phyloP scores from a whole-genome alignment of 2,797 vertebrate species.

The Acestrorhynchus altus region DNA sequence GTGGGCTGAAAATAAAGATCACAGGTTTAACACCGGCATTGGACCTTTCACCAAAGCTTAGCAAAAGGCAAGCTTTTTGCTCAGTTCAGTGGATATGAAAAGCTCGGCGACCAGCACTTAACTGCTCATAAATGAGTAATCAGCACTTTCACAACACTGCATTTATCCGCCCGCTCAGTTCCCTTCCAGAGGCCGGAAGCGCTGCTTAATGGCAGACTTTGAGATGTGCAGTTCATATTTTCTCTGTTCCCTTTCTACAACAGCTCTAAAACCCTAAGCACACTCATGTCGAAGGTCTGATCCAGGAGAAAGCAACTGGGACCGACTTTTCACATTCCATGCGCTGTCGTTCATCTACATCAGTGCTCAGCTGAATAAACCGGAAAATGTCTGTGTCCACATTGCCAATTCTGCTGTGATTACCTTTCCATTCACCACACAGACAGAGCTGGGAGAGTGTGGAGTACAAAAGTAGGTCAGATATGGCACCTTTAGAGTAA shows the following conservation, averaged over 20 bases:
- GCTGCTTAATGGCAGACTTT: not conserved
- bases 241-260: not conserved
- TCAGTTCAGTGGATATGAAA: slow-evolving; percentile 18
- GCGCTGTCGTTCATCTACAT: not conserved
- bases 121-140: slow-evolving; percentile 35
- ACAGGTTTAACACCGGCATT: not conserved
- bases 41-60: not conserved
- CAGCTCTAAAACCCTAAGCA: not conserved
- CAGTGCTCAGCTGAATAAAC: not conserved
- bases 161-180: not conserved
- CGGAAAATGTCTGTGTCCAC: not conserved
- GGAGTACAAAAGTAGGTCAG: not conserved
- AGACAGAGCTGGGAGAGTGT: not conserved
- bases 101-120: slow-evolving; percentile 6
- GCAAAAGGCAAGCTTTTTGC: slow-evolving; percentile 5
- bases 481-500: not conserved
- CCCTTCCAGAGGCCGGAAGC: not conserved
- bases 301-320: not conserved
- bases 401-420: not conserved
- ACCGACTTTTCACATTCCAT: not conserved
- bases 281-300: not conserved
- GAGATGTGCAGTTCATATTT: too few relatives aligned
- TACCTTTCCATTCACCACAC: too few relatives aligned
- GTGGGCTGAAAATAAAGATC: not conserved
- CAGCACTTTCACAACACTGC: not conserved